phyloP scores from a whole-genome alignment of 2,797 vertebrate genomes.

The Lithobates sylvaticus region DNA sequence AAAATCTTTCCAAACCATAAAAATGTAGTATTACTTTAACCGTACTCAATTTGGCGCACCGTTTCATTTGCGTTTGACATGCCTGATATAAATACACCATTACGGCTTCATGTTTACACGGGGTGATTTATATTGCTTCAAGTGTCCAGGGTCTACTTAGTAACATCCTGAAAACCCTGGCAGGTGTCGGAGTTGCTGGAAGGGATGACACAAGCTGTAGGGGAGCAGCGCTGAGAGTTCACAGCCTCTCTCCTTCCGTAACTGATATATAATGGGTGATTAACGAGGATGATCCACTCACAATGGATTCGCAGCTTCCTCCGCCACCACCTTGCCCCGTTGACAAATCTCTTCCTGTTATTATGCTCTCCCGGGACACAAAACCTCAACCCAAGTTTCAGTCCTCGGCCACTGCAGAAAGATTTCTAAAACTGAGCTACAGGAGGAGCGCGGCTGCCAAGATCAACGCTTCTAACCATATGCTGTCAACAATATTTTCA shows the following conservation, averaged over 20 bases:
- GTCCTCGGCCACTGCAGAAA: background rate
- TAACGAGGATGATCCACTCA: slow-evolving; percentile 19
- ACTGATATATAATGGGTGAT: slow-evolving; percentile 21
- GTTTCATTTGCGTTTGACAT: no score
- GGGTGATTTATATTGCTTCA: background rate
- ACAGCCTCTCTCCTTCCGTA: slow-evolving; percentile 2
- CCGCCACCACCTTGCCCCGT: background rate
- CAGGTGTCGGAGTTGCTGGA: background rate
- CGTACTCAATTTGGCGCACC: no score
- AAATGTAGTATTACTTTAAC: no score
- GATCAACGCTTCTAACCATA: background rate
- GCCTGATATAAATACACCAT: background rate
- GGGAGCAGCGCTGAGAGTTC: background rate
- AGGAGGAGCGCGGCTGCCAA: background rate
- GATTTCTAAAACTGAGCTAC: background rate
- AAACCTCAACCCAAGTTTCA: background rate
- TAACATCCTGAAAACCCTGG: background rate
- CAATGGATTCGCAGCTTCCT: background rate
- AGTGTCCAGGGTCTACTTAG: background rate
- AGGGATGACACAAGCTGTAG: background rate
- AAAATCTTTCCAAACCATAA: no score
- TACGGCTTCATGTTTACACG: background rate
- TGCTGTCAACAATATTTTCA: background rate
- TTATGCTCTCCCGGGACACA: slow-evolving; percentile 27
- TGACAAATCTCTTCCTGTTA: slow-evolving; percentile 51